Evolutionary conservation across 1,140 invertebrate species (phyloP).

Genomic region (Anoplophora glabripennis): DNA sequence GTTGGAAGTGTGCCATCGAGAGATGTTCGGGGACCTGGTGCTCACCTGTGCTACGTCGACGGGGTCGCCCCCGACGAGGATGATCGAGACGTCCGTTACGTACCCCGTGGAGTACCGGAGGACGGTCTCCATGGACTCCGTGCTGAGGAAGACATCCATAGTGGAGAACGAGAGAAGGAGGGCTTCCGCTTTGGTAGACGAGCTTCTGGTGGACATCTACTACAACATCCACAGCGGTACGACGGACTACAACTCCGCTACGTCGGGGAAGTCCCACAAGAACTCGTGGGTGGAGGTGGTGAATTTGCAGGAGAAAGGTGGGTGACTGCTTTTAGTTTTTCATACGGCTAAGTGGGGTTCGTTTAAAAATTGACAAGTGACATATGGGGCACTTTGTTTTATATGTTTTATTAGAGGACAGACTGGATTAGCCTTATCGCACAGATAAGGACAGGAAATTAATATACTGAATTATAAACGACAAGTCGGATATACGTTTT

Average conservation of each 20-base stretch:
- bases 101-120: slow-evolving; percentile 16
- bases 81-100: neutral
- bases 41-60: slow-evolving; percentile 28
- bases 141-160: slow-evolving; percentile 1
- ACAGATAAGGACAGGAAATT: no score
- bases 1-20: slow-evolving; percentile 36
- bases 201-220: slow-evolving; percentile 43
- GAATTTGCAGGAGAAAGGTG: slow-evolving; percentile 37
- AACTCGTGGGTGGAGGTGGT: slow-evolving; percentile 27
- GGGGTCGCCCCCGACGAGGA: neutral
- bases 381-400: no score
- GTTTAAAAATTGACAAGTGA: no score
- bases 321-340: no score
- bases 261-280: slow-evolving; percentile 40
- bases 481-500: no score
- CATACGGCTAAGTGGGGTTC: no score
- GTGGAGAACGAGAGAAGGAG: slow-evolving; percentile 31
- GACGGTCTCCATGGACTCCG: slow-evolving; percentile 4
- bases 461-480: no score
- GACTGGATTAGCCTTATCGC: no score
- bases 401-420: no score
- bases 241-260: slow-evolving; percentile 45
- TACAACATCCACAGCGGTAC: slow-evolving; percentile 26
- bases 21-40: slow-evolving; percentile 41
- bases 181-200: slow-evolving; percentile 38